A percentile compares a stretch with the other conserved stretches of the same genome.
Evolutionary conservation across 2,113 vertebrate genomes (phyloP).

Genomic region (Phylloscopus trochilus): DNA sequence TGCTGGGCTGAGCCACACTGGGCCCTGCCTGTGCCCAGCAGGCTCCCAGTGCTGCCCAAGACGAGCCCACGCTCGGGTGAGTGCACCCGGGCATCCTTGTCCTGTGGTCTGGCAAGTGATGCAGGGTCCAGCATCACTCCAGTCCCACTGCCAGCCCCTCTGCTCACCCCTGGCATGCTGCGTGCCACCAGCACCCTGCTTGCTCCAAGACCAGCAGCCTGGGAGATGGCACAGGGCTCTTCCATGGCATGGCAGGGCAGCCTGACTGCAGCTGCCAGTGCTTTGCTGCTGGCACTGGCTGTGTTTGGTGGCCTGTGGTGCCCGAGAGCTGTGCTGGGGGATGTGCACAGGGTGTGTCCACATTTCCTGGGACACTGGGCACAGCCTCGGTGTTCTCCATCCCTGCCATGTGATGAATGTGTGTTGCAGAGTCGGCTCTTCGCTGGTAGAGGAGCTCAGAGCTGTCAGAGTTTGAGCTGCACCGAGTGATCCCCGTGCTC

Average conservation of each 20-base stretch:
- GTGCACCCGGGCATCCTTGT: accelerated
- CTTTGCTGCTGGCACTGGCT: background rate
- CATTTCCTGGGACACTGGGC: background rate
- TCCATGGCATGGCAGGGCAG: background rate
- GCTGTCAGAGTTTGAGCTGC: background rate
- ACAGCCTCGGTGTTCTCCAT: accelerated
- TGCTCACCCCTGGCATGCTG: background rate
- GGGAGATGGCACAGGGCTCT: background rate
- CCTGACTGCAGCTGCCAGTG: accelerated
- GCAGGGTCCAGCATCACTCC: background rate
- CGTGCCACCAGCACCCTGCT: background rate
- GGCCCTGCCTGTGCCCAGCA: background rate
- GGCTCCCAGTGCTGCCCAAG: accelerated
- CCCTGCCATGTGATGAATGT: background rate
- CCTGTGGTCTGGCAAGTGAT: background rate
- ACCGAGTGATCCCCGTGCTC: accelerated
- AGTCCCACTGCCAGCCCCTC: background rate
- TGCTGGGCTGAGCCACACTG: background rate
- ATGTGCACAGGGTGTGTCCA: accelerated
- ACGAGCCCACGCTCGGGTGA: accelerated
- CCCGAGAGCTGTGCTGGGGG: accelerated
- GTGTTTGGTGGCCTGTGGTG: background rate
- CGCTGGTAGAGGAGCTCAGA: background rate
- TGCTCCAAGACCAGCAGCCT: background rate
- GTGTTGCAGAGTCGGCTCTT: background rate